phyloP scores from a whole-genome alignment of 2,797 vertebrate genomes.

The Halcyon chelicuti region DNA sequence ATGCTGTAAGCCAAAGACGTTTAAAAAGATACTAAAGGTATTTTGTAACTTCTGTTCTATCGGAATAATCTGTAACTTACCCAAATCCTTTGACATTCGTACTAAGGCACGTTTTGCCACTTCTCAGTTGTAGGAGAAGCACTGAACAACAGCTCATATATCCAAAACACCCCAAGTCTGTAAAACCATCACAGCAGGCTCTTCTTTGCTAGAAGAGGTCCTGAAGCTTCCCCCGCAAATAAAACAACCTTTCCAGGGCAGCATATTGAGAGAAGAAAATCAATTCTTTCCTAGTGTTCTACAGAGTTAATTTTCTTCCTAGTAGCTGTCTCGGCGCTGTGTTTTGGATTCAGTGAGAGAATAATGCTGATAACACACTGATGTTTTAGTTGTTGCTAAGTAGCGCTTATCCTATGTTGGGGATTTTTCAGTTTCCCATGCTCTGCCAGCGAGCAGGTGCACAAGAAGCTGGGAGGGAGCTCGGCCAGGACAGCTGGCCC shows the following conservation, averaged over 20 bases:
- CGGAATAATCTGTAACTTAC: neutral
- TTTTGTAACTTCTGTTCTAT: neutral
- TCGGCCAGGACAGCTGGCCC: neutral
- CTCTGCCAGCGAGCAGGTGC: neutral
- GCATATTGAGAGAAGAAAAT: neutral
- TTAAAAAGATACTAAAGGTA: neutral
- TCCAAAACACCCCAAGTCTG: fast-evolving
- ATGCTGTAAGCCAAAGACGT: neutral
- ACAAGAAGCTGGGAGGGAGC: neutral
- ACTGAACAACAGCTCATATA: neutral
- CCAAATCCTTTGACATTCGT: neutral
- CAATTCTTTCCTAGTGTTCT: neutral
- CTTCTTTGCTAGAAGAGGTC: neutral
- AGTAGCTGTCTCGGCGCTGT: neutral
- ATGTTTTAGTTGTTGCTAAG: neutral
- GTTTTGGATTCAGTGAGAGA: neutral
- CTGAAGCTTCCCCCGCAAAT: neutral
- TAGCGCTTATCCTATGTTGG: neutral
- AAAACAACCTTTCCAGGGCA: neutral
- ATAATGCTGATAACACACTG: neutral
- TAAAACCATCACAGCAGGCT: too few relatives aligned
- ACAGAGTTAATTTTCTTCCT: neutral
- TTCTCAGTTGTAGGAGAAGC: neutral
- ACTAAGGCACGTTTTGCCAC: neutral
- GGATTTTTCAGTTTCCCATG: neutral